Conservation (phyloP, 2,888 invertebrate genomes). For the Cremastinae sp. region DNA sequence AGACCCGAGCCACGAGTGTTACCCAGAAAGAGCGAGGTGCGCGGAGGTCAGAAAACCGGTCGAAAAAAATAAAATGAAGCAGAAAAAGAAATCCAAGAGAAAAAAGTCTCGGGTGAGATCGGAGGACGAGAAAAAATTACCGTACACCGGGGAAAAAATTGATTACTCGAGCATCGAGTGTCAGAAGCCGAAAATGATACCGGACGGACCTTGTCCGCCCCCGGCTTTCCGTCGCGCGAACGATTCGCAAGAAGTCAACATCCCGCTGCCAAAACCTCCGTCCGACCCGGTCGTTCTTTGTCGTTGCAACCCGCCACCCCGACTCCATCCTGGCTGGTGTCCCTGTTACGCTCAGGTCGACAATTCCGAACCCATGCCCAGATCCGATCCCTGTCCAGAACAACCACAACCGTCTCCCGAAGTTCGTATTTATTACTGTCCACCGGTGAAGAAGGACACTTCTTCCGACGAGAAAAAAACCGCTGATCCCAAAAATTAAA, state of each 20-base stretch:
- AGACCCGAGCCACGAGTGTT: slow-evolving; percentile 47
- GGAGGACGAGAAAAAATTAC: no score
- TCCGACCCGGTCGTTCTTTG: slow-evolving; percentile 68
- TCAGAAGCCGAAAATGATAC: slow-evolving; percentile 64
- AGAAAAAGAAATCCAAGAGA: no score
- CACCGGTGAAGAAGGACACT: slow-evolving; percentile 13
- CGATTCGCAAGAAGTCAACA: not conserved
- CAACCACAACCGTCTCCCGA: slow-evolving; percentile 64
- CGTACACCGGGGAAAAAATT: slow-evolving; percentile 59
- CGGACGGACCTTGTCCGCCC: slow-evolving; percentile 53
- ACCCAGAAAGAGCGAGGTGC: slow-evolving; percentile 56
- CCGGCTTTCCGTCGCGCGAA: not conserved
- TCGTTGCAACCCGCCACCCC: slow-evolving; percentile 72
- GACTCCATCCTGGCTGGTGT: slow-evolving; percentile 72
- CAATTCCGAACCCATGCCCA: slow-evolving; percentile 15
- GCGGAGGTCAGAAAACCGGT: slow-evolving; percentile 37
- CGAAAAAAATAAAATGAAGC: not conserved
- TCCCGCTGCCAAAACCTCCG: slow-evolving; percentile 71
- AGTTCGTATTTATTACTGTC: slow-evolving; percentile 61
- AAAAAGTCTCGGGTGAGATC: no score
- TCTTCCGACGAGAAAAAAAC: slow-evolving; percentile 29
- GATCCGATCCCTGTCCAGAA: slow-evolving; percentile 60
- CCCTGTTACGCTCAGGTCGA: slow-evolving; percentile 64
- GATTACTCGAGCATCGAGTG: slow-evolving; percentile 64
- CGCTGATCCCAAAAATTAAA: slow-evolving; percentile 19